Percentiles rank a stretch among this genome's conserved stretches.
phyloP scores from a whole-genome alignment of 2,888 invertebrate genomes.

The Trichogramma dendrolimi region DNA sequence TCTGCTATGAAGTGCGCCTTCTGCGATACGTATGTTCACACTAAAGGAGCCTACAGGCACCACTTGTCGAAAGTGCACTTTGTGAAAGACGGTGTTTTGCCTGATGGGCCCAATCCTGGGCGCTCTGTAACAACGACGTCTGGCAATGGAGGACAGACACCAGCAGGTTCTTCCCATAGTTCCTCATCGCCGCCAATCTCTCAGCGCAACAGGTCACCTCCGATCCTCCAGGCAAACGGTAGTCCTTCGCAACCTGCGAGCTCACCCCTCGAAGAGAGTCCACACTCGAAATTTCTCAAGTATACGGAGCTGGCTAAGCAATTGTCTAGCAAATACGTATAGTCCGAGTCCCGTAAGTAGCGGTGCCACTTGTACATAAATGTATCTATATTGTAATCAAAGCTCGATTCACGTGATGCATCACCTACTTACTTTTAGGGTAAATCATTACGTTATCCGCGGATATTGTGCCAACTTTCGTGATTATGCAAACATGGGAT shows the following conservation, averaged over 20 bases:
- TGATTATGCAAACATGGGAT: conserved; percentile 22
- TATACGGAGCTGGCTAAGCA: conserved; percentile 98
- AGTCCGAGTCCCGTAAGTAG: conserved; percentile 56
- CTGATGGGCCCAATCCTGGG: conserved; percentile 62
- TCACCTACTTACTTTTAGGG: conserved; percentile 16
- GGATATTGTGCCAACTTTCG: conserved; percentile 32
- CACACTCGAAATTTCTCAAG: conserved; percentile 95
- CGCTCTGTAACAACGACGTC: conserved; percentile 48
- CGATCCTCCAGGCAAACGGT: conserved; percentile 49
- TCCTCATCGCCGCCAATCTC: conserved; percentile 53
- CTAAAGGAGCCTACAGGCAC: conserved; percentile 94
- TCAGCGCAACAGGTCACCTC: conserved; percentile 57
- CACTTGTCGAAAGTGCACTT: conserved; percentile 95
- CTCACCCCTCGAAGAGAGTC: conserved; percentile 71
- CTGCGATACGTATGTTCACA: conserved; percentile 92
- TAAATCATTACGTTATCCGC: conserved; percentile 32
- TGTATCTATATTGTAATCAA: conserved; percentile 51
- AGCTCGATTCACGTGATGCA: conserved; percentile 32
- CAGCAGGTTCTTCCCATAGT: conserved; percentile 41
- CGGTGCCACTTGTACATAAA: conserved; percentile 53
- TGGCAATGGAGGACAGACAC: conserved; percentile 52
- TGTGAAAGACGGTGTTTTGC: conserved; percentile 84
- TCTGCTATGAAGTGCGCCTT: conserved; percentile 92
- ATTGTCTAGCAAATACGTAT: conserved; percentile 94
- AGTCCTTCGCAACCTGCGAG: conserved; percentile 55